phyloP scores from a whole-genome alignment of 2,888 invertebrate species.

The Chloroclystis v-ata region DNA sequence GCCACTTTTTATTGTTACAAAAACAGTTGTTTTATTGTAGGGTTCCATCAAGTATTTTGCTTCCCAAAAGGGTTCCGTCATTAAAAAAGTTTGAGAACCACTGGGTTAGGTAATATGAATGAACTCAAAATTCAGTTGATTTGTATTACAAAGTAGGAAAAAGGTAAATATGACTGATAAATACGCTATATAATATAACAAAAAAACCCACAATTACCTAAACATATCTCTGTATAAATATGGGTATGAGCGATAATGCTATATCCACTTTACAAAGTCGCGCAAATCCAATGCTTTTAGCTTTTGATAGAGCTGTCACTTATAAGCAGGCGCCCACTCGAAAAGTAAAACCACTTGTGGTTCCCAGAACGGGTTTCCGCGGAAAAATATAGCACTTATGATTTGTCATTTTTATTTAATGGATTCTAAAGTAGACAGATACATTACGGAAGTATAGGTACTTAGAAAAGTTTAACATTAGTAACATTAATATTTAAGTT shows the following conservation, averaged over 20 bases:
- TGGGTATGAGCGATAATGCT: slow-evolving; percentile 10
- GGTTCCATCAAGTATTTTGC: too few species aligned
- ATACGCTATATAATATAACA: neutral
- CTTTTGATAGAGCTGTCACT: slow-evolving; percentile 32
- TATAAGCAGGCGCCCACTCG: slow-evolving; percentile 20
- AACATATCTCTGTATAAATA: neutral
- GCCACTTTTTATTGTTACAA: too few species aligned
- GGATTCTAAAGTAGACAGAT: neutral
- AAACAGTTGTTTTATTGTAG: too few species aligned
- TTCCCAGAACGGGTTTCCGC: neutral
- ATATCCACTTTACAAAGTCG: slow-evolving; percentile 22
- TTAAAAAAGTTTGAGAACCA: too few species aligned
- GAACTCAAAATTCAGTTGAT: too few species aligned
- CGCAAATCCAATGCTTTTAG: slow-evolving; percentile 28
- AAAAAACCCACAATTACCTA: too few species aligned
- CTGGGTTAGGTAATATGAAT: too few species aligned
- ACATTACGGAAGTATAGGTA: neutral
- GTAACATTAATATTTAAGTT: too few species aligned
- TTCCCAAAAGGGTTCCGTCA: too few species aligned
- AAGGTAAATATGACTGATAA: too few species aligned
- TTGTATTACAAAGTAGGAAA: too few species aligned
- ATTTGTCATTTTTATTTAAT: neutral
- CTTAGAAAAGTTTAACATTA: too few species aligned
- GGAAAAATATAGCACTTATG: neutral
- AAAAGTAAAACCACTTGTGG: slow-evolving; percentile 20